Conservation (phyloP, 2,797 vertebrate species). For the Alcedo quadribrachys region DNA sequence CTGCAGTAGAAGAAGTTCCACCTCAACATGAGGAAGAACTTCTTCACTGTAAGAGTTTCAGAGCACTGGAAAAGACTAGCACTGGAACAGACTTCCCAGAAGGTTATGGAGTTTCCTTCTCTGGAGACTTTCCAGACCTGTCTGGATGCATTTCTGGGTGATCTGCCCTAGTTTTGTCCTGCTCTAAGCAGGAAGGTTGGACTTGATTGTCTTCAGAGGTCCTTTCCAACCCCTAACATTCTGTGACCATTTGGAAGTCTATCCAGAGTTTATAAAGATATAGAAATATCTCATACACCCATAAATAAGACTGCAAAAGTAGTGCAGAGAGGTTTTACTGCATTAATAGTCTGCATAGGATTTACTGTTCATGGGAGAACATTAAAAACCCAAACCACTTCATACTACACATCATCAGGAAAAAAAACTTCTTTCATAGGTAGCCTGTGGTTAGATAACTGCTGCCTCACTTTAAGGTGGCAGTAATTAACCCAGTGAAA, state of each 20-base stretch:
- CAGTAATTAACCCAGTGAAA: not conserved
- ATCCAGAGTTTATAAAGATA: not conserved
- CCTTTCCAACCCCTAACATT: too few relatives aligned
- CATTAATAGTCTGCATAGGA: not conserved
- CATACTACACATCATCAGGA: not conserved
- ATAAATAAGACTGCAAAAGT: not conserved
- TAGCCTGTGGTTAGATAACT: not conserved
- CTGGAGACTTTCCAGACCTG: too few relatives aligned
- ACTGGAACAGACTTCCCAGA: not conserved
- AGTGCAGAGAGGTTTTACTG: not conserved
- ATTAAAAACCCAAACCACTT: not conserved
- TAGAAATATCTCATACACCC: not conserved
- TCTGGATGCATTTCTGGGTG: too few relatives aligned
- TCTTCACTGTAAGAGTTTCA: too few relatives aligned
- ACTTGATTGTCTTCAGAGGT: too few relatives aligned
- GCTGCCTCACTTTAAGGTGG: not conserved
- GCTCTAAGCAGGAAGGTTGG: too few relatives aligned
- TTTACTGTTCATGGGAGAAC: not conserved
- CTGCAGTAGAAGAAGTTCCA: too few relatives aligned
- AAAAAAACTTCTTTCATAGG: constrained; percentile 1
- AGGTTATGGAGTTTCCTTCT: too few relatives aligned
- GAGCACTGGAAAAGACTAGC: too few relatives aligned
- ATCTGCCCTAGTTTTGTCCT: too few relatives aligned
- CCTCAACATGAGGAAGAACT: too few relatives aligned
- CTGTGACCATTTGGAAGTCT: not conserved